These are phyloP conservation scores for Solen grandis DNA, from an alignment of 1,140 invertebrate genomes.

Conservation along the genomic window DNA sequence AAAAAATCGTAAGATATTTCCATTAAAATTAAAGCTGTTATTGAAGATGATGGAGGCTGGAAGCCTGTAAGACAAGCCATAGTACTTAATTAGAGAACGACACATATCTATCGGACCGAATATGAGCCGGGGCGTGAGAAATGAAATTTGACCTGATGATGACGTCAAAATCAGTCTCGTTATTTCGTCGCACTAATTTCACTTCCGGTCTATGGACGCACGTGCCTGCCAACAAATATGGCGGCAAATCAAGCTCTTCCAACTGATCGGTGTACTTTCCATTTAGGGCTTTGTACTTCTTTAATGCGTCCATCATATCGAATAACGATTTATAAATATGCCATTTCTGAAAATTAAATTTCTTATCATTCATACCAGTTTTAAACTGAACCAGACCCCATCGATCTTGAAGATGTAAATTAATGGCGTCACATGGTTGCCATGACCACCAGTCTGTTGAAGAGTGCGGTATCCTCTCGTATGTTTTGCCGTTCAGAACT, in stretches of 20 bases:
- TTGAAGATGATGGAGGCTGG: no score
- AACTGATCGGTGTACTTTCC: neutral
- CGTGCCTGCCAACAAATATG: conserved; percentile 15
- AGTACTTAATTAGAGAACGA: no score
- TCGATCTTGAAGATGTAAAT: conserved; percentile 29
- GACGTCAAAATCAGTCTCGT: conserved; percentile 17
- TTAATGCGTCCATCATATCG: neutral
- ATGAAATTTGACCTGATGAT: conserved; percentile 24
- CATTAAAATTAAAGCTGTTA: no score
- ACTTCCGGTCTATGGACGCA: conserved; percentile 26
- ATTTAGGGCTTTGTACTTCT: neutral
- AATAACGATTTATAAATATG: conserved; percentile 29
- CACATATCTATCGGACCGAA: conserved; percentile 38
- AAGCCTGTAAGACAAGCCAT: no score
- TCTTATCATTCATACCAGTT: neutral
- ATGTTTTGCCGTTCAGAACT: neutral
- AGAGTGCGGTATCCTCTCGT: conserved; percentile 1
- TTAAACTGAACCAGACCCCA: conserved; percentile 41
- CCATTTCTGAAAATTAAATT: conserved; percentile 3
- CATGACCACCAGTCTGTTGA: conserved; percentile 11
- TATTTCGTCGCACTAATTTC: neutral
- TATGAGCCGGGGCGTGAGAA: conserved; percentile 34
- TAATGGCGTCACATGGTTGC: conserved; percentile 27
- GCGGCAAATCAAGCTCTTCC: conserved; percentile 2
- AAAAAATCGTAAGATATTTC: no score